These are phyloP conservation scores for Darevskia mixta DNA, from an alignment of 2,797 vertebrate genomes.

Conservation along the genomic window DNA sequence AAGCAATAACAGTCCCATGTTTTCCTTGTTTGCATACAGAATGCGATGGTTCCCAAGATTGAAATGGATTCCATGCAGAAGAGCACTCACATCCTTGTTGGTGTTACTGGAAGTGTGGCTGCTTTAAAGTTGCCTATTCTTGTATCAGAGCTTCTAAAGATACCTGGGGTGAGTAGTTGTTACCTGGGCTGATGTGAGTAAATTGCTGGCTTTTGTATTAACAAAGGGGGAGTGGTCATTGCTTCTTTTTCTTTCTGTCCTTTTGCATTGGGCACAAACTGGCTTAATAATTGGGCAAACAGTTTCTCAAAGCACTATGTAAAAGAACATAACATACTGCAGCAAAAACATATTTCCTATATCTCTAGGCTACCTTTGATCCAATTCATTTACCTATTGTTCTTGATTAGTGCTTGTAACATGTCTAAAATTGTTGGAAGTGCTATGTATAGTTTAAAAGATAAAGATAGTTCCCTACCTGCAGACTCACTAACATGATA, in stretches of 20 bases:
- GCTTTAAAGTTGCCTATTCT: conserved; percentile 91
- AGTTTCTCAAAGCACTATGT: neutral
- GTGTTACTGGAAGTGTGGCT: conserved; percentile 94
- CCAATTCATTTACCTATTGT: too few species aligned
- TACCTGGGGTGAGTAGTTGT: conserved; percentile 84
- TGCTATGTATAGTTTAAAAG: too few species aligned
- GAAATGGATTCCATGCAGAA: conserved; percentile 46
- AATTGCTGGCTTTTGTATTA: neutral
- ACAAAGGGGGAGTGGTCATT: neutral
- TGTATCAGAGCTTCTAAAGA: conserved; percentile 83
- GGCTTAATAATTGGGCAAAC: neutral
- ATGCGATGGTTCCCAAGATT: neutral
- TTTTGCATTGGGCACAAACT: neutral
- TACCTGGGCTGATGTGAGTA: neutral
- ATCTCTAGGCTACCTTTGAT: too few species aligned
- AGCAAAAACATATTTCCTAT: too few species aligned
- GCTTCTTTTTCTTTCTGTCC: neutral
- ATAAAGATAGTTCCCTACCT: too few species aligned
- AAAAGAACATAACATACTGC: neutral
- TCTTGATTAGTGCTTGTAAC: too few species aligned
- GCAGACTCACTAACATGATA: too few species aligned
- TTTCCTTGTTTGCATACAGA: conserved; percentile 40
- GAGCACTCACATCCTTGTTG: conserved; percentile 81
- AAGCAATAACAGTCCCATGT: neutral
- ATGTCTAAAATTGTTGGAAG: too few species aligned